A percentile compares a stretch with the other conserved stretches of the same genome.
These are phyloP conservation scores for Ashinkailepas kermadecensis DNA, from an alignment of 2,888 invertebrate species.

Conservation along the genomic window DNA sequence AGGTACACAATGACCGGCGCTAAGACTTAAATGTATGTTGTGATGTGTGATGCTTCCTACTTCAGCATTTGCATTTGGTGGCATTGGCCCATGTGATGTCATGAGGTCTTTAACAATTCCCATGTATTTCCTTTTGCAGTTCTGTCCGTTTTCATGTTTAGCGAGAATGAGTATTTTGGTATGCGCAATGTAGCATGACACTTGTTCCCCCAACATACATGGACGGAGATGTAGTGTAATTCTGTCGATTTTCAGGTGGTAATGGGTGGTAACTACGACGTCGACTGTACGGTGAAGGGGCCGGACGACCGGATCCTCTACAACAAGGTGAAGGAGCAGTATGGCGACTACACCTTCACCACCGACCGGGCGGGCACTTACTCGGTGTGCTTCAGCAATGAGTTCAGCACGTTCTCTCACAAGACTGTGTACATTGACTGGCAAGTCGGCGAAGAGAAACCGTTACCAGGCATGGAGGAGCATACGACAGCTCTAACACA, in stretches of 20 bases:
- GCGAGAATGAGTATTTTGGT: conserved; percentile 21
- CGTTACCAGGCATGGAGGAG: conserved; percentile 74
- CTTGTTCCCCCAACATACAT: background rate
- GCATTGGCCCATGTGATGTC: too few species aligned
- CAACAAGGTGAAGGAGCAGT: conserved; percentile 86
- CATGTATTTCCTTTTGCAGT: too few species aligned
- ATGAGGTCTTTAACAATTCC: too few species aligned
- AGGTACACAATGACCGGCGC: too few species aligned
- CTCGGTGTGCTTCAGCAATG: conserved; percentile 93
- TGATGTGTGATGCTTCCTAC: too few species aligned
- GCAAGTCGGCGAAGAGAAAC: conserved; percentile 84
- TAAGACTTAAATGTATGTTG: too few species aligned
- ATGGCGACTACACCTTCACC: conserved; percentile 82
- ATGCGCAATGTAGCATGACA: background rate
- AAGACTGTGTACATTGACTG: conserved; percentile 98
- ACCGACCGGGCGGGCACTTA: conserved; percentile 67
- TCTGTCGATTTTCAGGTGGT: conserved; percentile 63
- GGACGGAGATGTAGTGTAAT: background rate
- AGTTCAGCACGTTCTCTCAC: conserved; percentile 97
- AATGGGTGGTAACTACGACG: conserved; percentile 97
- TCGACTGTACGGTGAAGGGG: conserved; percentile 82
- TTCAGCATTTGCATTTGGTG: too few species aligned
- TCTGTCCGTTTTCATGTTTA: too few species aligned
- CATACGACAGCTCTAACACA: conserved; percentile 89
- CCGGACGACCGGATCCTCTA: conserved; percentile 84